phyloP scores from a whole-genome alignment of 1,140 invertebrate species.

The Ruditapes philippinarum region DNA sequence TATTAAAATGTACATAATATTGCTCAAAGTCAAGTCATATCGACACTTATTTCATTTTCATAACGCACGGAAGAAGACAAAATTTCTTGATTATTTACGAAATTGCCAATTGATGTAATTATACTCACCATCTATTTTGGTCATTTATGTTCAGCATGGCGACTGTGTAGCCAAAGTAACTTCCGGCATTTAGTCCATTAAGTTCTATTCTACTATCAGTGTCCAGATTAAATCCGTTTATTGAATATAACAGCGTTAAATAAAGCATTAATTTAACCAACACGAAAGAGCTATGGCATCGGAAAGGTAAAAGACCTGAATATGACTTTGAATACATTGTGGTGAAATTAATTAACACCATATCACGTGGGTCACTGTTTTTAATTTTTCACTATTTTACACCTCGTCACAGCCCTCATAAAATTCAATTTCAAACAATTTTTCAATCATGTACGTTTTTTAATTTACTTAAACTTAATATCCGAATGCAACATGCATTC shows the following conservation, averaged over 20 bases:
- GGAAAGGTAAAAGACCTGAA: neutral
- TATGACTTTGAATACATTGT: neutral
- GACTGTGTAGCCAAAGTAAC: conserved; percentile 25
- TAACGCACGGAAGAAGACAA: too few species aligned
- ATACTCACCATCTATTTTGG: conserved; percentile 15
- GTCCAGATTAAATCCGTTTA: conserved; percentile 45
- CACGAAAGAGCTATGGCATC: neutral
- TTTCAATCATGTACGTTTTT: neutral
- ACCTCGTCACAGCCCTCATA: neutral
- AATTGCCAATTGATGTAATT: too few species aligned
- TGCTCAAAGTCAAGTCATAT: too few species aligned
- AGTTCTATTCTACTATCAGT: neutral
- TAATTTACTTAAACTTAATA: too few species aligned
- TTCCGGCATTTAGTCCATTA: neutral
- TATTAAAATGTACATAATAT: too few species aligned
- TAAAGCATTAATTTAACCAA: neutral
- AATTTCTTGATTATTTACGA: too few species aligned
- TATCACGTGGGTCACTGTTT: neutral
- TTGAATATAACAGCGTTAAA: neutral
- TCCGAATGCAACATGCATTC: too few species aligned
- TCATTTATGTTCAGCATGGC: neutral
- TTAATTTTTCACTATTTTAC: neutral
- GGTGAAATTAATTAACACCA: neutral
- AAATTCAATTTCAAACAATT: neutral
- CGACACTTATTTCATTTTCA: too few species aligned